These are phyloP conservation scores for Agapostemon virescens DNA, from an alignment of 2,888 invertebrate species.

Conservation along the genomic window DNA sequence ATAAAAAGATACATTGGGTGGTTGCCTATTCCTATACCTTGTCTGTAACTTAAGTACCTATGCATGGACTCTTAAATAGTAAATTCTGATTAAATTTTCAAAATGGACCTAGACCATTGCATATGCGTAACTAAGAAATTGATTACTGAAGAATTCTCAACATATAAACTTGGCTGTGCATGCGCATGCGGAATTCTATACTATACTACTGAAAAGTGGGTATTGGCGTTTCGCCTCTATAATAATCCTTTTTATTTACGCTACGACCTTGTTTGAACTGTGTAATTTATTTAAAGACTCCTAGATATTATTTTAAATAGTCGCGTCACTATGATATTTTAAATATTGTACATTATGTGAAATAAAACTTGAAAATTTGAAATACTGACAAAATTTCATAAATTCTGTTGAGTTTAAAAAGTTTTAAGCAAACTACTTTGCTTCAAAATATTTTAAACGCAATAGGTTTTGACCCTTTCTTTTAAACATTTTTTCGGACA, in stretches of 20 bases:
- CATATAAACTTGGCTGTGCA: too few species aligned
- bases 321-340: neutral
- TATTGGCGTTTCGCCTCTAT: neutral
- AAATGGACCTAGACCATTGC: too few species aligned
- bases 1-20: too few species aligned
- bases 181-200: too few species aligned
- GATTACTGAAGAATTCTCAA: too few species aligned
- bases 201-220: too few species aligned
- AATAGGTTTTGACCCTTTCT: neutral
- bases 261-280: constrained; percentile 8
- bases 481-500: neutral
- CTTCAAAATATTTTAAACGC: neutral
- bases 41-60: too few species aligned
- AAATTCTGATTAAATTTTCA: too few species aligned
- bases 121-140: too few species aligned
- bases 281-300: constrained; percentile 2
- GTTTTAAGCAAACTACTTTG: neutral
- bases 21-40: too few species aligned
- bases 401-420: neutral
- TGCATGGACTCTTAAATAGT: too few species aligned
- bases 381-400: too few species aligned
- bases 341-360: neutral
- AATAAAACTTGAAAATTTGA: neutral
- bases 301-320: neutral
- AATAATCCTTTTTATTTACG: neutral